Evolutionary conservation across 2,113 vertebrate species (phyloP), one percentile per base, ranked within the genome.

Genomic region (Mastomys coucha): DNA sequence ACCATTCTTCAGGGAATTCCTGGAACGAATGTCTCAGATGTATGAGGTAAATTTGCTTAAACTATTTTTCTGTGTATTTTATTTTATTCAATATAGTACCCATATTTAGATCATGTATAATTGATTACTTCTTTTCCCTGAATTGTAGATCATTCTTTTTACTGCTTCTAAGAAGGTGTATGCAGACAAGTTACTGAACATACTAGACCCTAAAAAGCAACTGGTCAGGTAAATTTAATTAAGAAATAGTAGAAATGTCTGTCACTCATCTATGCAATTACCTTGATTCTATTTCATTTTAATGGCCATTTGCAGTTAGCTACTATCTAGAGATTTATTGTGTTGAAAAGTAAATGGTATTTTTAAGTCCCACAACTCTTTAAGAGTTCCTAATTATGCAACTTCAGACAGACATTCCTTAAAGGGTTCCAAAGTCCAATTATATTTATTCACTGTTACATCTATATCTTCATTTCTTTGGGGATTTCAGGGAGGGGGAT

Each of bases 121-220:
- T 98, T 98, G 97, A 96, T 97, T 87, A 53, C 85, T 93, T 97
- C 94, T 93, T 97, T 92, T 98, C 92, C 97, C 98, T 97, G 93
- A 94, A 97, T 97, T 98, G 13, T 89, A 99, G 99, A 99, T 99
- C 97, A 99, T 99, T 97, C 99, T 99, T 98, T 99, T 99, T 97
- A 99, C 99, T 97, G 99, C 99, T 98, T 99, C 99, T 98, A 99
- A 99, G 99, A 99, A 99, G 98, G 99, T 99, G 96, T 99, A 99
- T 98, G 99, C 99, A 98, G 99, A 99, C 99, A 99, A 99, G 98
- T 98, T 99, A 97, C 98, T 99, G 98, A 99, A 99, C 98, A 99
- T 99, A 98, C 98, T 99, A 99, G 99, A 99, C 98, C 99, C 99
- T 97, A 99, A 99, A 98, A 99, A 99, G 98, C 99, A 99, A 95